Conservation (phyloP, 2,113 vertebrate genomes). For the Elanoides forficatus region DNA sequence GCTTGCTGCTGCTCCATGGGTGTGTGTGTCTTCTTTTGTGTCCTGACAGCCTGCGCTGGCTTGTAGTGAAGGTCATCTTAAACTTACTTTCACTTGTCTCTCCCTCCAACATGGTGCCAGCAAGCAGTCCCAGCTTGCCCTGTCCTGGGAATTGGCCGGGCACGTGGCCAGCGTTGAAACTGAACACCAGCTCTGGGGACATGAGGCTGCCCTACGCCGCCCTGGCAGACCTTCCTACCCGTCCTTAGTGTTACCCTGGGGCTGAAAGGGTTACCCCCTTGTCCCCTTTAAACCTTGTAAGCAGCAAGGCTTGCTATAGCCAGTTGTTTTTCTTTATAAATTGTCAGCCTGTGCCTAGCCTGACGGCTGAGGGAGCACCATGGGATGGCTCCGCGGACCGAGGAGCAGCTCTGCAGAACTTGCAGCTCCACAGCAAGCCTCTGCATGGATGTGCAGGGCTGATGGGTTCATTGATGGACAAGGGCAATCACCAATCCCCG, state of each 20-base stretch:
- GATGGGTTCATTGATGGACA: not conserved
- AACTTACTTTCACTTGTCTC: not conserved
- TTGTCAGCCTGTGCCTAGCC: not conserved
- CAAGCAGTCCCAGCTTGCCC: not conserved
- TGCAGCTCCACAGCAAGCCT: not conserved
- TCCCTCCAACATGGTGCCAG: not conserved
- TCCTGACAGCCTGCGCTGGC: not conserved
- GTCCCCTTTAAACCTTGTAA: not conserved
- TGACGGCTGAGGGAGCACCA: rapidly evolving
- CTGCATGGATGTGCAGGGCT: not conserved
- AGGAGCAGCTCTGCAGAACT: not conserved
- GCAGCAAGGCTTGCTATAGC: not conserved
- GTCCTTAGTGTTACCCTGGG: not conserved
- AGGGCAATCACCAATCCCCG: not conserved
- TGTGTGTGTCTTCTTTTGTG: not conserved
- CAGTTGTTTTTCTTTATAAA: not conserved
- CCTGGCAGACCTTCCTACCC: not conserved
- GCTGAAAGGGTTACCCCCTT: not conserved
- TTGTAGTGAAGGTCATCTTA: not conserved
- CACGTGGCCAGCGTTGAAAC: rapidly evolving
- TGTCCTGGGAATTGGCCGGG: not conserved
- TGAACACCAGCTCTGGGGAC: not conserved
- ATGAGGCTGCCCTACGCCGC: not conserved
- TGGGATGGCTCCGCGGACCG: not conserved
- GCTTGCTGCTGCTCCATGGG: not conserved